Conservation (phyloP, 2,888 invertebrate species). For the Dermolepida albohirtum region DNA sequence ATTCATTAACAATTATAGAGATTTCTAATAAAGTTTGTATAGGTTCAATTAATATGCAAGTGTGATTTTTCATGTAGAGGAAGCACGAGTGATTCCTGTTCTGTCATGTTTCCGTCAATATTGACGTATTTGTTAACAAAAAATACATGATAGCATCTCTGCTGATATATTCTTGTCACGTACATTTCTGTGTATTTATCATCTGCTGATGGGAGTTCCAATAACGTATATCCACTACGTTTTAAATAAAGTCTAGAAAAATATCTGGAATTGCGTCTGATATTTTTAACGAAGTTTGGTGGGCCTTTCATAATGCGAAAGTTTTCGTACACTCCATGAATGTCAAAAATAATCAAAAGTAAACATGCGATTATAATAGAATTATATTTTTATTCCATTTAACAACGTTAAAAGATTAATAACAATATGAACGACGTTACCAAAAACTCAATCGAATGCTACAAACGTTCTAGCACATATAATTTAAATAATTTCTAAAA, state of each 20-base stretch:
- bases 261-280: neutral
- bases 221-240: conserved; percentile 3
- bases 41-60: conserved; percentile 30
- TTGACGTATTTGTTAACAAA: conserved; percentile 43
- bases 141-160: conserved; percentile 26
- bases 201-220: conserved; percentile 5
- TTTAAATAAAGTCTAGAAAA: conserved; percentile 8
- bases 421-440: no score
- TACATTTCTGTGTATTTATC: conserved; percentile 34
- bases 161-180: conserved; percentile 38
- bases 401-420: no score
- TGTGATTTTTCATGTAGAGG: conserved; percentile 36
- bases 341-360: no score
- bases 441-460: no score
- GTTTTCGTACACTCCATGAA: no score
- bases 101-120: conserved; percentile 44
- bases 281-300: no score
- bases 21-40: conserved; percentile 18
- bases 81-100: conserved; percentile 41
- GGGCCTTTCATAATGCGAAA: no score
- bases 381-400: no score
- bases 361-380: no score
- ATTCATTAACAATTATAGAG: conserved; percentile 24
- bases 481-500: no score
- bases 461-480: no score